Conservation (phyloP, 2,113 vertebrate genomes). For the Cichladusa arquata region DNA sequence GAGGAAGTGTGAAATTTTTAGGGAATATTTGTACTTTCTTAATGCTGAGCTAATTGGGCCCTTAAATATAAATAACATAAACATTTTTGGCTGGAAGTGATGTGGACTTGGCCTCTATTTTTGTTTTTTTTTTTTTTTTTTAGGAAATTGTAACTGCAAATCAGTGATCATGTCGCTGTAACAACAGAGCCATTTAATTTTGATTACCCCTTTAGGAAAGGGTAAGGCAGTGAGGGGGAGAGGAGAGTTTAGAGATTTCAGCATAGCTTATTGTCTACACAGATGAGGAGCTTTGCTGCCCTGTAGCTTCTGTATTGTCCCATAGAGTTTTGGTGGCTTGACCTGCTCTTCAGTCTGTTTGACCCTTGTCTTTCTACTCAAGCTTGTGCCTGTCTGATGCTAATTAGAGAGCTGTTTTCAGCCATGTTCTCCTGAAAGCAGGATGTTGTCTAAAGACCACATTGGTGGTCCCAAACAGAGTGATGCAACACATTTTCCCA, state of each 20-base stretch:
- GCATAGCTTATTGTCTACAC: neutral
- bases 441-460: slow-evolving; percentile 46
- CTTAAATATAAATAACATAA: neutral
- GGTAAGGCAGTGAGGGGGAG: neutral
- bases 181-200: slow-evolving; percentile 53
- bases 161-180: slow-evolving; percentile 37
- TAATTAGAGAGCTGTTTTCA: slow-evolving; percentile 79
- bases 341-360: slow-evolving; percentile 71
- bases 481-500: neutral
- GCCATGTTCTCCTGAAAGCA: slow-evolving; percentile 59
- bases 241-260: neutral
- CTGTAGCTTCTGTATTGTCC: slow-evolving; percentile 65
- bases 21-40: slow-evolving; percentile 10
- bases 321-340: slow-evolving; percentile 58
- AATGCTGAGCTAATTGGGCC: slow-evolving; percentile 44
- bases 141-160: slow-evolving; percentile 65
- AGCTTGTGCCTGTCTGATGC: slow-evolving; percentile 76
- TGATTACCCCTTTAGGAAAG: neutral
- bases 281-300: slow-evolving; percentile 32
- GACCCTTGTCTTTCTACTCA: slow-evolving; percentile 73
- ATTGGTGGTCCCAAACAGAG: slow-evolving; percentile 72
- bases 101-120: slow-evolving; percentile 56
- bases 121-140: slow-evolving; percentile 43
- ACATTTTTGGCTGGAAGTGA: slow-evolving; percentile 20
- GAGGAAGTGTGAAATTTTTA: slow-evolving; percentile 15